Evolutionary conservation across 2,113 vertebrate species (phyloP).

Genomic region (Xiphorhynchus elegans): DNA sequence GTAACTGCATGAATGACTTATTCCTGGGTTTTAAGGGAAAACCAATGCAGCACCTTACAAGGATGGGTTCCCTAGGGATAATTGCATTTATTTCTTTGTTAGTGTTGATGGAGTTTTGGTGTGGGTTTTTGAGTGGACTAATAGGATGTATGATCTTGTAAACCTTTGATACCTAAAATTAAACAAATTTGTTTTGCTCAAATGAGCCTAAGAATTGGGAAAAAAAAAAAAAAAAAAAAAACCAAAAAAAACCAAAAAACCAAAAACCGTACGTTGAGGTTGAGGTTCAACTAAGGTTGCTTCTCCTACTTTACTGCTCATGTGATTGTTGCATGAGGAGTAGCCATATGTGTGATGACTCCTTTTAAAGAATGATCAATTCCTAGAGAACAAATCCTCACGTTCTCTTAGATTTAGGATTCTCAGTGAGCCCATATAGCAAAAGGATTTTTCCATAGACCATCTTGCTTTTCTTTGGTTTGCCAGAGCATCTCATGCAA

Average conservation of each 20-base stretch:
- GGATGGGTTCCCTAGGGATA: neutral
- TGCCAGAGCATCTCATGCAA: neutral
- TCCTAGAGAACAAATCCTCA: neutral
- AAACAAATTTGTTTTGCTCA: neutral
- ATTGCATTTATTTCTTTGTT: neutral
- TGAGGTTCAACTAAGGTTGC: neutral
- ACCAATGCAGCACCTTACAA: neutral
- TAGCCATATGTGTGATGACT: neutral
- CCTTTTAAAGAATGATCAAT: neutral
- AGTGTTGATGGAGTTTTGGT: neutral
- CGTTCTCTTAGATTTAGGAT: neutral
- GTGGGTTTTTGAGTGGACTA: neutral
- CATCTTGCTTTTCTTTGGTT: neutral
- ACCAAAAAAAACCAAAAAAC: too few species aligned
- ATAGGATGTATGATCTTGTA: accelerated
- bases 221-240: too few species aligned
- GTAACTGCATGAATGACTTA: neutral
- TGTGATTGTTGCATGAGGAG: neutral
- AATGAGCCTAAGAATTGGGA: neutral
- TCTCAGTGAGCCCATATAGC: neutral
- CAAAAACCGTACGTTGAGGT: too few species aligned
- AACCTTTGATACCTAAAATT: neutral
- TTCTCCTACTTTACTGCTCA: accelerated
- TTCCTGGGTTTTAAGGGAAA: neutral
- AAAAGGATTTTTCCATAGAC: neutral